phyloP scores from a whole-genome alignment of 2,113 vertebrate genomes.

The Odontophorus gujanensis region DNA sequence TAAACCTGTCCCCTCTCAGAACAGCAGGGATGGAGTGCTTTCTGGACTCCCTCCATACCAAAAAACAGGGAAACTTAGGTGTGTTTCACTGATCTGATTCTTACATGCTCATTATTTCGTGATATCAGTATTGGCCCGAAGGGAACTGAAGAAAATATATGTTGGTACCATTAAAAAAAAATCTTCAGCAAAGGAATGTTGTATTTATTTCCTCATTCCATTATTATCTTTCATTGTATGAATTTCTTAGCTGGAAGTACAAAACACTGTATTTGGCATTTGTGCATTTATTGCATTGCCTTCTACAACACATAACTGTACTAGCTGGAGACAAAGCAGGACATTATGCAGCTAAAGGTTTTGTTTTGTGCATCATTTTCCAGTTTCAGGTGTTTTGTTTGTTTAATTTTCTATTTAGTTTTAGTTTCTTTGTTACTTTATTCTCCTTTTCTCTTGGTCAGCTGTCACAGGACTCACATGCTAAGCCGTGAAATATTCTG shows the following conservation, averaged over 20 bases:
- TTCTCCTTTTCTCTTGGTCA: constrained; percentile 47
- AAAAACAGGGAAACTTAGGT: background rate
- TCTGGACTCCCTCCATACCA: background rate
- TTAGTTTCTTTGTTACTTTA: background rate
- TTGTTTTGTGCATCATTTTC: constrained; percentile 6
- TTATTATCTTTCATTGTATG: background rate
- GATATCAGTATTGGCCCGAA: background rate
- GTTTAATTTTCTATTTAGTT: background rate
- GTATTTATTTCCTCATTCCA: background rate
- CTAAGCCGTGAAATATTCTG: constrained; percentile 32
- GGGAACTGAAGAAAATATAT: background rate
- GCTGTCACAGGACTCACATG: constrained; percentile 7
- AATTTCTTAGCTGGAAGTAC: background rate
- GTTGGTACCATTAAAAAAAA: background rate
- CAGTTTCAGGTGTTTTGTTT: background rate
- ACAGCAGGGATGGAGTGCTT: background rate
- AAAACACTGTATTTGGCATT: background rate
- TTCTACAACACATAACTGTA: rapidly evolving
- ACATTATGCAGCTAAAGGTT: background rate
- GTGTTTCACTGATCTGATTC: background rate
- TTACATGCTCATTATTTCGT: rapidly evolving
- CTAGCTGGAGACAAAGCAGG: background rate
- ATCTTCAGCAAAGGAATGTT: background rate
- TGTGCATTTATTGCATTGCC: background rate
- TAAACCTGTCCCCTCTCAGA: background rate